Base-by-base conservation (phyloP, 2,113 vertebrate genomes). In the Microtus richardsoni region DNA sequence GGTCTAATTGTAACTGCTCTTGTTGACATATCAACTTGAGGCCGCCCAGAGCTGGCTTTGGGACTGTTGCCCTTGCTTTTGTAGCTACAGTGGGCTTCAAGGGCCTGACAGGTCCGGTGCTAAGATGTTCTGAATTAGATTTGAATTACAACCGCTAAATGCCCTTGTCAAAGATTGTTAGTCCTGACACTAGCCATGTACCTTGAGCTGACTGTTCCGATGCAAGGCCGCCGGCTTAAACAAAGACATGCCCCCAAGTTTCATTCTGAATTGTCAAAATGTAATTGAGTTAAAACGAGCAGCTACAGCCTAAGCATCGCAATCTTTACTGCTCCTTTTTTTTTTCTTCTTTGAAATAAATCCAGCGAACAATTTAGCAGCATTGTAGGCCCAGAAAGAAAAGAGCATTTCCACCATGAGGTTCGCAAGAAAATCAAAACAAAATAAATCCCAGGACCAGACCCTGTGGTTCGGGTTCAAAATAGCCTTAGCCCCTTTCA, bases 51-150 rank as follows among this genome's bases (percentile, higher is more conserved):
- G 98, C 98, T 98, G 97, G 98, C 98, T 99, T 98, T 98, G 99
- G 99, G 99, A 98, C 98, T 97, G 91, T 98, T 98, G 98, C 98
- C 98, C 98, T 98, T 97, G 97, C 97, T 98, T 98, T 98, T 98
- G 98, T 98, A 98, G 98, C 98, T 99, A 98, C 98, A 99, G 99
- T 98, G 98, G 99, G 99, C 99, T 99, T 99, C 98, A 99, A 99
- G 98, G 90, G 98, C 99, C 99, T 99, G 99, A 99, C 99, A 99
- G 99, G 99, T 99, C 99, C 99, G 98, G 99, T 98, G 98, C 99
- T 99, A 99, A 99, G 99, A 99, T 99, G 99, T 99, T 99, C 99
- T 99, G 99, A 99, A 99, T 99, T 99, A 99, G 99, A 99, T 99
- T 99, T 99, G 99, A 99, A 99, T 99, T 99, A 99, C 99, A 99